Evolutionary conservation across 2,888 invertebrate genomes (phyloP).

Genomic region (Trachelus troglodyta): DNA sequence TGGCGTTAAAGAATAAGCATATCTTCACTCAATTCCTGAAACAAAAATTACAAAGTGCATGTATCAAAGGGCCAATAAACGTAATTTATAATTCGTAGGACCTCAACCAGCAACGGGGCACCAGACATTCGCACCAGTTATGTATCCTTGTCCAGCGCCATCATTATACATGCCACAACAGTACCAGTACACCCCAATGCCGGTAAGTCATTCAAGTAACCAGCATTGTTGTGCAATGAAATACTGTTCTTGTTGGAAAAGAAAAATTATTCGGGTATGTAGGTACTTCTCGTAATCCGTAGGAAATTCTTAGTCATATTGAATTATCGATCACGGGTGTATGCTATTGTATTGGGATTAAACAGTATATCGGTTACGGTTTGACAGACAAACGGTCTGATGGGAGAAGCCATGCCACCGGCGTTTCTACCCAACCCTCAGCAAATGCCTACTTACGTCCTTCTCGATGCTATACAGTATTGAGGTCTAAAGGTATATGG

Average conservation of each 20-base stretch:
- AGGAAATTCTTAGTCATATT: slow-evolving; percentile 1
- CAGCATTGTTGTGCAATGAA: not conserved
- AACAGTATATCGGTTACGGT: slow-evolving; percentile 59
- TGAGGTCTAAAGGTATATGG: slow-evolving; percentile 69
- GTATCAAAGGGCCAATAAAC: not conserved
- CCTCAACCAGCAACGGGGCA: slow-evolving; percentile 62
- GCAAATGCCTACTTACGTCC: slow-evolving; percentile 72
- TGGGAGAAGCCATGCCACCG: slow-evolving; percentile 66
- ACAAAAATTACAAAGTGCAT: not conserved
- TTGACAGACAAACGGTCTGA: slow-evolving; percentile 66
- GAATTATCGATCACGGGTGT: not conserved
- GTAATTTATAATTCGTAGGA: slow-evolving; percentile 35
- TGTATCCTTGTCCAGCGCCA: slow-evolving; percentile 64
- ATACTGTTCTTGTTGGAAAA: not conserved
- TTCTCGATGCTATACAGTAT: slow-evolving; percentile 74
- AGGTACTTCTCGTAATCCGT: not conserved
- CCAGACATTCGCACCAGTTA: slow-evolving; percentile 62
- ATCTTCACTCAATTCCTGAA: not conserved
- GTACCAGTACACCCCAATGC: slow-evolving; percentile 65
- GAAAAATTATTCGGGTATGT: not conserved
- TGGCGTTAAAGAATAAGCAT: not conserved
- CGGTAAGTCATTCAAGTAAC: slow-evolving; percentile 51
- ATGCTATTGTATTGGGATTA: slow-evolving; percentile 3
- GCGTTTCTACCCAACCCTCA: slow-evolving; percentile 70
- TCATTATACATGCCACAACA: slow-evolving; percentile 65